Base-by-base conservation (phyloP, 2,888 invertebrate species). In the Drosophila kokeensis region DNA sequence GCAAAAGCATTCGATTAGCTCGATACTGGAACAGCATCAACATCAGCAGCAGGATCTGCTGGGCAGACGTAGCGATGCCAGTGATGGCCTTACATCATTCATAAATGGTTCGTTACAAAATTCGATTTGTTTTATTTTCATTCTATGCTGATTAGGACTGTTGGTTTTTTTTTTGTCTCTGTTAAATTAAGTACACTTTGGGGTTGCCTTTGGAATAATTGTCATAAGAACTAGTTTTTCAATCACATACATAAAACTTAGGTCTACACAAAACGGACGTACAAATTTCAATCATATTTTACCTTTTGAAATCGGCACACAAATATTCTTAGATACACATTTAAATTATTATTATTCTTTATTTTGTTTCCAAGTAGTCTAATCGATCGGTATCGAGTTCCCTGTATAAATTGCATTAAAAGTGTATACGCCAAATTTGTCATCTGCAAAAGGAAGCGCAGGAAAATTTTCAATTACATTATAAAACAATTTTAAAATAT, bases 251-350 rank as follows among this genome's bases (percentile, higher is more conserved):
- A 42, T 70, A 68, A 83, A 70, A 36, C 59, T 59, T 65, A 62
- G 64, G 69, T 67, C 69, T 53, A 50, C 54, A 59, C 53, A 49
- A 50, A 60, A 59, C 65, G 61, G 61, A 79, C 76, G 32, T 34
- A 81, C 49, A 69, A 61, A 68, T 73, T 79, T 87, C 86, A 87
- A 58, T 73, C 55, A 70, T 78, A 78, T 84, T 85, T 86, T 86
- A 86, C 80, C 76, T 88, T 85, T 85, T 86, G 83, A 88, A 88
- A 80, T 80, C 86, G 85, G 85, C 86, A 88, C 86, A 85, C 81
- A 80, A 60, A 69, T 73, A 79, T 71, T 63, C 73, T 73, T 79
- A 76, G 63, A 79, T 69, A 74, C 21, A 32, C 15, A 42, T 71
- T 79, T 57, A 82, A 73, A 81, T 74, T 74, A 66, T 60, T 64